Evolutionary conservation across 2,797 vertebrate genomes (phyloP), one percentile per base, ranked within the genome.

Genomic region (Ceyx erithaca): DNA sequence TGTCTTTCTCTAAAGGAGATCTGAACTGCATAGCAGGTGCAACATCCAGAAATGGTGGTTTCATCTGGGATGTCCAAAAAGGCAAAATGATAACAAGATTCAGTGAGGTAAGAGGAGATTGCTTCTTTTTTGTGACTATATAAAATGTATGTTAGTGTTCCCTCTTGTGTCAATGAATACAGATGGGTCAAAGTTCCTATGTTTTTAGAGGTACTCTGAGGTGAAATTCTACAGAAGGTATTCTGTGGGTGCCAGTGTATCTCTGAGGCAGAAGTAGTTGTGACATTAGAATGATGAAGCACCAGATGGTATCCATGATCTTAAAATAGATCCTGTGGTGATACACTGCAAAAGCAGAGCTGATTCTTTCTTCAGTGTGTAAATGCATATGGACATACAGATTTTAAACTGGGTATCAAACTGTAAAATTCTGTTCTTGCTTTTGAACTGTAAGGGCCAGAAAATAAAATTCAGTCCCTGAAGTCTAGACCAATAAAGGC

Each of bases 1-100:
- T 67, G 14, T 64, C 58, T 96, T 54, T 96, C 90, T 91, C 30
- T 76, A 73, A 94, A 99, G 99, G 99, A 95, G 98, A 99, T 95
- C 97, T 99, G 93, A 99, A 99, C 96, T 99, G 99, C 91, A 99
- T 99, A 75, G 99, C 99, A 1, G 99, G 98, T 40, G 99, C 98
- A 21, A 99, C 99, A 16, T 99, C 99, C 80, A 97, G 97, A 72
- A 99, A 99, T 30, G 99, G 99, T 67, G 99, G 97, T 20, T 99
- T 99, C 92, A 99, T 99, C 94, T 99, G 99, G 99, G 99, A 99
- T 88, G 96, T 99, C 64, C 97, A 96, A 89, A 99, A 98, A 95
- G 99, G 99, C 51, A 99, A 99, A 97, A 98, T 99, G 90, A 98
- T 99, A 97, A 99, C 99, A 21, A 98, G 99, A 92, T 99, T 99